These are phyloP conservation scores for Callyntrura guangdongensis DNA, from an alignment of 2,888 invertebrate genomes.

Conservation along the genomic window DNA sequence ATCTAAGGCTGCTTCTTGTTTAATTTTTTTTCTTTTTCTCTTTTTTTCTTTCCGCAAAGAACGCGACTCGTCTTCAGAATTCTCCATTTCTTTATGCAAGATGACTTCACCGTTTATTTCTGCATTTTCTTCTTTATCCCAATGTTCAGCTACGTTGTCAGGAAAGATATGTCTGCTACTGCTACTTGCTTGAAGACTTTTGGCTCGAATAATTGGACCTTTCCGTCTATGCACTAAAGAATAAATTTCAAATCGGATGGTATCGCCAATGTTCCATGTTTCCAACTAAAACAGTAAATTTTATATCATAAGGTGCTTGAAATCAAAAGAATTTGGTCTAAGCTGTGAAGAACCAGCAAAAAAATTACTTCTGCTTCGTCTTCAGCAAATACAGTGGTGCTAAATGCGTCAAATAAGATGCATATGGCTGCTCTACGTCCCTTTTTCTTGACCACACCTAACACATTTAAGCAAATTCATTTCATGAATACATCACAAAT, in stretches of 20 bases:
- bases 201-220: constrained; percentile 61
- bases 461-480: background rate
- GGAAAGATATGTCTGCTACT: background rate
- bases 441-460: constrained; percentile 75
- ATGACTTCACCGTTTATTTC: background rate
- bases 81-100: background rate
- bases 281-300: background rate
- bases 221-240: constrained; percentile 75
- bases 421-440: constrained; percentile 76
- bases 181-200: background rate
- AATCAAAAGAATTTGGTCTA: constrained; percentile 11
- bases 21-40: constrained; percentile 34
- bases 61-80: background rate
- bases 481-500: background rate
- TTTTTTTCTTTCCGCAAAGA: constrained; percentile 32
- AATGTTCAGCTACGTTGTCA: background rate
- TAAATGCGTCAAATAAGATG: constrained; percentile 77
- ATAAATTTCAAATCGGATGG: constrained; percentile 61
- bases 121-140: background rate
- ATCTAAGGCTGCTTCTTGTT: background rate
- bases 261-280: constrained; percentile 71
- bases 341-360: background rate
- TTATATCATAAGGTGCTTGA: too few species aligned
- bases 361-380: constrained; percentile 67
- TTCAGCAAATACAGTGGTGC: constrained; percentile 73